These are phyloP conservation scores for Apotomis capreana DNA, from an alignment of 2,888 invertebrate genomes.

Conservation along the genomic window DNA sequence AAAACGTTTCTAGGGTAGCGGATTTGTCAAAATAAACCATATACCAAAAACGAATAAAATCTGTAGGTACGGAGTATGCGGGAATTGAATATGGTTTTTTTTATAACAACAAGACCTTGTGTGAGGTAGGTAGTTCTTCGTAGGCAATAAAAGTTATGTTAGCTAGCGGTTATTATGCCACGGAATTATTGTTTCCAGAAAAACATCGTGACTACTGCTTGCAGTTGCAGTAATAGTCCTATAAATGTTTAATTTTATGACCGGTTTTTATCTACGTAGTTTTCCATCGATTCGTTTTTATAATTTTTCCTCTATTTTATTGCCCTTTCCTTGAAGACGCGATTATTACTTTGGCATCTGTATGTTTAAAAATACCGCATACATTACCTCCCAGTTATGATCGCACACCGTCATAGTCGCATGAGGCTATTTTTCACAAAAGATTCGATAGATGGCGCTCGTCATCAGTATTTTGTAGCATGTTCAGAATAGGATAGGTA, in stretches of 20 bases:
- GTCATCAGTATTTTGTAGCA: no score
- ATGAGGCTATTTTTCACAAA: no score
- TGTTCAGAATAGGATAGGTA: no score
- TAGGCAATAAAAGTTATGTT: slow-evolving; percentile 3
- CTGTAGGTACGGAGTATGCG: no score
- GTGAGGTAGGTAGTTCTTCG: neutral
- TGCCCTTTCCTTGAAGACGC: slow-evolving; percentile 19
- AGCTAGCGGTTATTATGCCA: neutral
- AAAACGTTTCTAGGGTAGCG: no score
- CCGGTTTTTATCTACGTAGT: slow-evolving; percentile 14
- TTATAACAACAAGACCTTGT: neutral
- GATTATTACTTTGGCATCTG: neutral
- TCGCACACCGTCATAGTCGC: no score
- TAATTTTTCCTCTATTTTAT: slow-evolving; percentile 25
- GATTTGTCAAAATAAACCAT: no score
- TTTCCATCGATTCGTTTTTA: slow-evolving; percentile 21
- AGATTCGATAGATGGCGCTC: no score
- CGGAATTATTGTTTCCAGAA: slow-evolving; percentile 14
- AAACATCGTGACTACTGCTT: slow-evolving; percentile 6
- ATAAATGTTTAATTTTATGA: slow-evolving; percentile 33
- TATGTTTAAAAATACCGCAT: neutral
- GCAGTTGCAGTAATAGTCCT: slow-evolving; percentile 16
- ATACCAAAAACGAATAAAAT: no score
- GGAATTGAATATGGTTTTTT: no score
- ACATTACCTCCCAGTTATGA: no score